Conservation (phyloP, 2,888 invertebrate genomes). For the Eilema depressum region DNA sequence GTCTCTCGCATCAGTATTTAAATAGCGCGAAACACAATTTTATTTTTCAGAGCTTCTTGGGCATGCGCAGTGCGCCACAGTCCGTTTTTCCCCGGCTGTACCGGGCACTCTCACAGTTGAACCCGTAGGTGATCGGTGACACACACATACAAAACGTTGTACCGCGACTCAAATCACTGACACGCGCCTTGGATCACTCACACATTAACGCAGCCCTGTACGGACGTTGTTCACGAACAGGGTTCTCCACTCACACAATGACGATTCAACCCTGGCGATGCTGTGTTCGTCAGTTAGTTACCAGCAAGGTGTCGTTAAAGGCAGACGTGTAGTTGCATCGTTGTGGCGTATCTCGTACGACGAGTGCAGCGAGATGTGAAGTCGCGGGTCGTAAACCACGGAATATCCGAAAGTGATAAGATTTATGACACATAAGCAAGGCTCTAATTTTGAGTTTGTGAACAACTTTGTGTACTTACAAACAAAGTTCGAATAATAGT, state of each 20-base stretch:
- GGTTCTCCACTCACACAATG: slow-evolving; percentile 66
- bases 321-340: slow-evolving; percentile 37
- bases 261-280: slow-evolving; percentile 69
- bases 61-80: slow-evolving; percentile 67
- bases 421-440: slow-evolving; percentile 45
- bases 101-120: slow-evolving; percentile 62
- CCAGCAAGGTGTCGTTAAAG: slow-evolving; percentile 51
- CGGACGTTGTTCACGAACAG: slow-evolving; percentile 52
- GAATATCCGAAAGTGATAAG: slow-evolving; percentile 46
- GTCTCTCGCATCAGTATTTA: slow-evolving; percentile 67
- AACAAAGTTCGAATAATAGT: slow-evolving; percentile 48
- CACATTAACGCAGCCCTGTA: slow-evolving; percentile 53
- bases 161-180: slow-evolving; percentile 66
- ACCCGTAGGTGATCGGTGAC: slow-evolving; percentile 67
- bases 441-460: slow-evolving; percentile 43
- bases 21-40: slow-evolving; percentile 72
- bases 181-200: slow-evolving; percentile 66
- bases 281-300: slow-evolving; percentile 71
- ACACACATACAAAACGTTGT: slow-evolving; percentile 58
- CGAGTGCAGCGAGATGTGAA: slow-evolving; percentile 50
- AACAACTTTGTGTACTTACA: slow-evolving; percentile 47
- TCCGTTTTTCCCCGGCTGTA: slow-evolving; percentile 65
- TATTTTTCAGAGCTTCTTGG: slow-evolving; percentile 62
- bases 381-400: slow-evolving; percentile 41
- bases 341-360: slow-evolving; percentile 33